Evolutionary conservation across 2,888 invertebrate species (phyloP).

Genomic region (Platycnemis pennipes): DNA sequence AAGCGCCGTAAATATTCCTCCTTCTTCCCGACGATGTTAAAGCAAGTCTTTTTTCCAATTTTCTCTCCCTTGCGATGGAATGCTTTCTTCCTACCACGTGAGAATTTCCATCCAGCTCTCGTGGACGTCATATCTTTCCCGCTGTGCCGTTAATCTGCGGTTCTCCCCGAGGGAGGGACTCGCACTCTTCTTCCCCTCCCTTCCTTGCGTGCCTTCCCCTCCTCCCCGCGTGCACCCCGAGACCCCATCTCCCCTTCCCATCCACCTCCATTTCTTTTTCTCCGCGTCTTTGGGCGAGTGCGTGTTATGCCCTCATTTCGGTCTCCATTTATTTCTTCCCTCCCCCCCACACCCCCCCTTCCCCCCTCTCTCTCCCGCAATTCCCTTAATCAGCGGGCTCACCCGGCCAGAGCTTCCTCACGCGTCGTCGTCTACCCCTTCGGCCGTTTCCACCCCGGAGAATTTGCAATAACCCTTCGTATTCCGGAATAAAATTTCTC

Average conservation of each 20-base stretch:
- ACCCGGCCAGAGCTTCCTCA: background rate
- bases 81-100: background rate
- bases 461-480: background rate
- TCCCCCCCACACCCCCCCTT: background rate
- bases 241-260: background rate
- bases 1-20: no score
- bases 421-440: background rate
- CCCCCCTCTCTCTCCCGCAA: background rate
- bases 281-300: background rate
- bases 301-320: constrained; percentile 4
- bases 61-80: no score
- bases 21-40: no score
- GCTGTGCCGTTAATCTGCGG: background rate
- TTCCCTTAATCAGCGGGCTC: background rate
- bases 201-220: no score
- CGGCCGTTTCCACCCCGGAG: background rate
- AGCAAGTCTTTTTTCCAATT: no score
- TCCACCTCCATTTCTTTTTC: background rate
- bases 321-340: background rate
- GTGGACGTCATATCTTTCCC: background rate
- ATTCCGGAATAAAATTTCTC: background rate
- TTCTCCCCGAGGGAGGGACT: background rate
- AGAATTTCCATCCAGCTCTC: background rate
- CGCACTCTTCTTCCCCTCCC: background rate
- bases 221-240: background rate